These are phyloP conservation scores for Agriopis marginaria DNA, from an alignment of 2,888 invertebrate genomes.

Conservation along the genomic window DNA sequence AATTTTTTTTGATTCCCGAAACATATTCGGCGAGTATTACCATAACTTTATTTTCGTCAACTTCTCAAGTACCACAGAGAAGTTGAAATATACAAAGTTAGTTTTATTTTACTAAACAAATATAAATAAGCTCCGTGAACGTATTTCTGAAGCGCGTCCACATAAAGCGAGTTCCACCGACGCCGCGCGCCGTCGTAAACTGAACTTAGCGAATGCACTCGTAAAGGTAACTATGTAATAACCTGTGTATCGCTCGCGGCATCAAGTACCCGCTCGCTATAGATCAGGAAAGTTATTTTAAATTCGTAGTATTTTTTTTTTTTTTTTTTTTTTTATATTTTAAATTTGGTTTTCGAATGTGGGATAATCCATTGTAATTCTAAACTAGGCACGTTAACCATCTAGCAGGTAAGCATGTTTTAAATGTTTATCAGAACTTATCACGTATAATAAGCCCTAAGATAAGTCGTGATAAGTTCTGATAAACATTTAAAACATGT, in stretches of 20 bases:
- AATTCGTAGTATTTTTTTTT: too few relatives aligned
- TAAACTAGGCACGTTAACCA: too few relatives aligned
- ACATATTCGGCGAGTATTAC: background rate
- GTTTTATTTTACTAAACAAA: background rate
- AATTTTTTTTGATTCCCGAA: too few relatives aligned
- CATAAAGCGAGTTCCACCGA: constrained; percentile 38
- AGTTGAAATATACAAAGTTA: constrained; percentile 4
- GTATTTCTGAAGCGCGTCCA: constrained; percentile 32
- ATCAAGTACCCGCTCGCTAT: background rate
- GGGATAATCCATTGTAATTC: too few relatives aligned
- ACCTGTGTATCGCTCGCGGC: constrained; percentile 24
- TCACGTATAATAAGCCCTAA: too few relatives aligned
- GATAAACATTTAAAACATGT: too few relatives aligned
- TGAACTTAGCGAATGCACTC: constrained; percentile 46
- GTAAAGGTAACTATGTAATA: constrained; percentile 44
- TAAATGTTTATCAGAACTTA: too few relatives aligned
- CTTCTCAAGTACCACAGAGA: background rate
- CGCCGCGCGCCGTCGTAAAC: constrained; percentile 30
- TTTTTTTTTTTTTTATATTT: too few relatives aligned
- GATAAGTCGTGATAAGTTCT: too few relatives aligned
- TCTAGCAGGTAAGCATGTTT: too few relatives aligned
- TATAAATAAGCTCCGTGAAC: background rate
- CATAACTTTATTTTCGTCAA: background rate
- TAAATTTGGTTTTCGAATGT: background rate
- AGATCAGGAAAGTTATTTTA: background rate